These are phyloP conservation scores for Corythornis leucogaster DNA, from an alignment of 2,797 vertebrate genomes.

Conservation along the genomic window DNA sequence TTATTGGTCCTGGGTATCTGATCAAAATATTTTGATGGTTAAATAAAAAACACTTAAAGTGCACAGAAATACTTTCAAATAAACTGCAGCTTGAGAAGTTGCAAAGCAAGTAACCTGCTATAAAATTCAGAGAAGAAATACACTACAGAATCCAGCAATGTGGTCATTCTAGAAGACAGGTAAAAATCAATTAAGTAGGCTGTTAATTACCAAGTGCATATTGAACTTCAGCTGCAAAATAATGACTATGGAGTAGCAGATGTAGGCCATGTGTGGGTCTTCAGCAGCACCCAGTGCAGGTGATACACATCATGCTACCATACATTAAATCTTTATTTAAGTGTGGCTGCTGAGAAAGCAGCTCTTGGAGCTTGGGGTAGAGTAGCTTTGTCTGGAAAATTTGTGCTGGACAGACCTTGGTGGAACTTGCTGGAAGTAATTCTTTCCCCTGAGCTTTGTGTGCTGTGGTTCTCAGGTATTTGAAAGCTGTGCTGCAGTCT, in stretches of 20 bases:
- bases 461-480: rapidly evolving
- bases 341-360: rapidly evolving
- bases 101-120: background rate
- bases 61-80: background rate
- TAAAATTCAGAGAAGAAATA: background rate
- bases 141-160: background rate
- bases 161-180: background rate
- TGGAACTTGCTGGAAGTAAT: background rate
- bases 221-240: background rate
- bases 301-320: background rate
- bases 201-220: background rate
- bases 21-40: background rate
- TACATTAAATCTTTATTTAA: background rate
- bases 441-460: background rate
- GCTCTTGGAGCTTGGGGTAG: background rate
- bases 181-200: background rate
- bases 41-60: background rate
- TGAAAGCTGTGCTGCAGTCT: background rate
- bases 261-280: background rate
- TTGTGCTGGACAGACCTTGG: rapidly evolving
- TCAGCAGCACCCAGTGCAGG: background rate
- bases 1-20: background rate
- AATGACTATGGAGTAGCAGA: background rate
- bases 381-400: background rate
- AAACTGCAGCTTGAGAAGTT: background rate